These are phyloP conservation scores for Drosophila mojavensis DNA, from an alignment of 1,140 invertebrate species.

Conservation along the genomic window DNA sequence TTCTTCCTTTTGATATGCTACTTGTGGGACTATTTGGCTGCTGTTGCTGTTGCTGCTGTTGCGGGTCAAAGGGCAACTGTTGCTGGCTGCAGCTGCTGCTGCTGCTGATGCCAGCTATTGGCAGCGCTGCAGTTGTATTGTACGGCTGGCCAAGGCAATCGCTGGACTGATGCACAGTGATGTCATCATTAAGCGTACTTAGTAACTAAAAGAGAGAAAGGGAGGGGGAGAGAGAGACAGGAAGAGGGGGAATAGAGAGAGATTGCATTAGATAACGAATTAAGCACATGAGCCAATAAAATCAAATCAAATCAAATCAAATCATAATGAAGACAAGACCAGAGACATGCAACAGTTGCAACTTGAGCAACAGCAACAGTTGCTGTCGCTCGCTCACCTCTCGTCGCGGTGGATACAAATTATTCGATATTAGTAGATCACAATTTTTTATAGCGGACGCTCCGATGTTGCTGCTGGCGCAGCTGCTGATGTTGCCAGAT, in stretches of 20 bases:
- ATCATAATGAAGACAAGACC: neutral
- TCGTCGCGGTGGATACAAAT: conserved; percentile 83
- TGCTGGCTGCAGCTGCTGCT: conserved; percentile 32
- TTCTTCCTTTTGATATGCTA: conserved; percentile 84
- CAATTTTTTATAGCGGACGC: conserved; percentile 74
- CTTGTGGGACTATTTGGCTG: conserved; percentile 76
- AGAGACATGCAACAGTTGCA: neutral
- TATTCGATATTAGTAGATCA: conserved; percentile 83
- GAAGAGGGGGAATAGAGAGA: neutral
- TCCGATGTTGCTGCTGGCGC: conserved; percentile 45
- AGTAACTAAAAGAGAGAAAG: conserved; percentile 65
- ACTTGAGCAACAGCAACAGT: neutral
- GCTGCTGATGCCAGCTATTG: conserved; percentile 24
- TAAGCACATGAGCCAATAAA: neutral
- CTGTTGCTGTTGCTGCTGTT: conserved; percentile 37
- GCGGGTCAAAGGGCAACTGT: conserved; percentile 36
- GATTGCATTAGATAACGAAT: neutral
- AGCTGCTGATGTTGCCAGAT: conserved; percentile 44
- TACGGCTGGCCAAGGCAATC: conserved; percentile 46
- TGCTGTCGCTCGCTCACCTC: conserved; percentile 63
- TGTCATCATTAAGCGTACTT: conserved; percentile 71
- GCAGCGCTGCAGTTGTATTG: conserved; percentile 36
- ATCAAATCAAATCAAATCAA: neutral
- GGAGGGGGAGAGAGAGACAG: neutral
- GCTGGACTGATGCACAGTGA: conserved; percentile 72